Base-by-base conservation (phyloP, 1,140 invertebrate species). In the Eubasilissa regina region DNA sequence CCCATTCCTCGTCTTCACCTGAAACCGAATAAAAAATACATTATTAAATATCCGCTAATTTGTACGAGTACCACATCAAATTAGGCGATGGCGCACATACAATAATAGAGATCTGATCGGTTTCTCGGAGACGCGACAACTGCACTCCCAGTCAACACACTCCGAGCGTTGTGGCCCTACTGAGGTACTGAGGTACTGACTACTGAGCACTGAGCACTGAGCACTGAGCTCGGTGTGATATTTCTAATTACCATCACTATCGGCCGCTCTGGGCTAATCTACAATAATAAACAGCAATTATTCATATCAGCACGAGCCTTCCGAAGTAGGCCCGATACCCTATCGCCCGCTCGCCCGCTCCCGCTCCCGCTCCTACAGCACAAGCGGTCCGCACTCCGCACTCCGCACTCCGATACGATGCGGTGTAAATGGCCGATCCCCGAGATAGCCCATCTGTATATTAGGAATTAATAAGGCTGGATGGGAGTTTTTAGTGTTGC, bases 1-100 rank as follows among this genome's bases (percentile, higher is more conserved):
- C 87, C 91, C 91, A 92, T 88, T 91, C 90, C 87, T 90, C 89
- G 86, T 90, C 90, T 85, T 92, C 91, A 87, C 90, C 89, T 89
- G 87, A 43, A 88, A 88, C 10, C n/a, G 17, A 78, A 21, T 25
- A 58, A 77, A 6, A 64, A 35, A 4, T 8, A 21, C 60, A 13
- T 70, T 68, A 68, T 15, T 47, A 51, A 35, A 35, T 35, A 6
- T 35, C 25, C 25, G 25, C n/a, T n/a, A n/a, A n/a, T n/a, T n/a
- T n/a, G n/a, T n/a, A n/a, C n/a, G n/a, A 6, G 25, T 35, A 35
- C 25, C 25, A 6, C 6, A 35, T 35, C 25, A 51, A 51, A 8
- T 51, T 1, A 51, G 1, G 48, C 1, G 11, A 51, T 8, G 48
- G 48, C 48, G 11, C 48, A 12, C n/a, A 8, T 8, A 13, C 48